Evolutionary conservation across 1,140 invertebrate species (phyloP).

Genomic region (Acromyrmex heyeri): DNA sequence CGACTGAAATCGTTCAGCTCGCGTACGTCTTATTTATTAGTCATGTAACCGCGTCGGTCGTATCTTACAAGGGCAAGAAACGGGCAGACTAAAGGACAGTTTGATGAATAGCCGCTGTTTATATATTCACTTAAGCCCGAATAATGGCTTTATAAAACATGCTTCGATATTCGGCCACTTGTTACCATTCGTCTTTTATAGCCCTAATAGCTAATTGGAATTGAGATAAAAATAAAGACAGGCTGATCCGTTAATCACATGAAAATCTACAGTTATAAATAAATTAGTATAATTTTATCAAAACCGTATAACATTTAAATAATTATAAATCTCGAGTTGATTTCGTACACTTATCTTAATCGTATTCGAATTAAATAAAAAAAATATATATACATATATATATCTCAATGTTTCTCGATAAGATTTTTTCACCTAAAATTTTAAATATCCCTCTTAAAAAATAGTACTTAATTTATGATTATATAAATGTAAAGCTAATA

Average conservation of each 20-base stretch:
- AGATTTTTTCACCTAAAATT: not conserved
- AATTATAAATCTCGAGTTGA: slow-evolving; percentile 3
- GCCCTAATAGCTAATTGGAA: slow-evolving; percentile 69
- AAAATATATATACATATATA: not conserved
- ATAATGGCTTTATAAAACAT: slow-evolving; percentile 84
- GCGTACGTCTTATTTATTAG: slow-evolving; percentile 82
- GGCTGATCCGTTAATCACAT: slow-evolving; percentile 13
- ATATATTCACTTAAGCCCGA: slow-evolving; percentile 80
- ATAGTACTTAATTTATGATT: slow-evolving; percentile 1
- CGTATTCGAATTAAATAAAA: not conserved
- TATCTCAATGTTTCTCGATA: not conserved
- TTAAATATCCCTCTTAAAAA: not conserved
- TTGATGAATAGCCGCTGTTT: slow-evolving; percentile 82
- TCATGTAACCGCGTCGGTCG: slow-evolving; percentile 71
- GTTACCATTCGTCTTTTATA: slow-evolving; percentile 79
- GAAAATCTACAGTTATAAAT: slow-evolving; percentile 34
- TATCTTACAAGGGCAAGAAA: slow-evolving; percentile 72
- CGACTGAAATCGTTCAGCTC: slow-evolving; percentile 79
- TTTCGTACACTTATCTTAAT: not conserved
- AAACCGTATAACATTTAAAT: not conserved
- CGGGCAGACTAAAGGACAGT: slow-evolving; percentile 63
- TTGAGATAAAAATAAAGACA: slow-evolving; percentile 34
- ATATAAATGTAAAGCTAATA: not conserved
- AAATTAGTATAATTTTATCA: slow-evolving; percentile 1
- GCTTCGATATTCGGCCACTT: slow-evolving; percentile 71